These are phyloP conservation scores for Orycteropus afer DNA, from an alignment of 2,113 vertebrate genomes.

Conservation along the genomic window DNA sequence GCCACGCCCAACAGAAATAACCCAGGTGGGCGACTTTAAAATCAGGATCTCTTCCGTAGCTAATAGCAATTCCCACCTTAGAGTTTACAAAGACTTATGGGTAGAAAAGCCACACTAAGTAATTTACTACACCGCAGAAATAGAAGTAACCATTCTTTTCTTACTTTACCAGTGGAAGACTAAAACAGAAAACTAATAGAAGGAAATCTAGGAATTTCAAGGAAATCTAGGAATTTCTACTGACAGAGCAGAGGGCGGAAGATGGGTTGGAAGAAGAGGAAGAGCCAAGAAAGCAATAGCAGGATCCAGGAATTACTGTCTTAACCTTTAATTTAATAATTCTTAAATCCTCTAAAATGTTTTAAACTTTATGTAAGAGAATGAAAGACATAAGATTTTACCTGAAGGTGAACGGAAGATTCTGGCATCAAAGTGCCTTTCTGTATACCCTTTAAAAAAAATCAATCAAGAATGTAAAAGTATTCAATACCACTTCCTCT, in stretches of 20 bases:
- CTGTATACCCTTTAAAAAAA: background rate
- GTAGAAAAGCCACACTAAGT: too few relatives aligned
- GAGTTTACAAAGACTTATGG: too few relatives aligned
- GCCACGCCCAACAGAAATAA: too few relatives aligned
- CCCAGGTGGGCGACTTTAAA: too few relatives aligned
- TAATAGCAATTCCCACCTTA: too few relatives aligned
- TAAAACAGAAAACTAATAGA: background rate
- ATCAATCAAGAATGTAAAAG: background rate
- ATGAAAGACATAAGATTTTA: constrained; percentile 46
- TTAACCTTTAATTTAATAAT: constrained; percentile 15
- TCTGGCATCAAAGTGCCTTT: background rate
- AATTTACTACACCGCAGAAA: too few relatives aligned
- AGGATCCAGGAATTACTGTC: background rate
- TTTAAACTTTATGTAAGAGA: background rate
- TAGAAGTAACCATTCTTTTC: background rate
- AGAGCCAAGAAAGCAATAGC: background rate
- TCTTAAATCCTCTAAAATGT: background rate
- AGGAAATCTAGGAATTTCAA: background rate
- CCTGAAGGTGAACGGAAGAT: constrained; percentile 46
- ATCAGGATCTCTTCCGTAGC: too few relatives aligned
- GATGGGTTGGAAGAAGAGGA: background rate
- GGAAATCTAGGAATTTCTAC: background rate
- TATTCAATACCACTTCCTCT: background rate
- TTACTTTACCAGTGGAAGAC: background rate
- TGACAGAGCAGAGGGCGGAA: background rate